Percentiles rank a stretch among this genome's conserved stretches.
These are phyloP conservation scores for Spea hammondii DNA, from an alignment of 2,797 vertebrate species.

Conservation along the genomic window DNA sequence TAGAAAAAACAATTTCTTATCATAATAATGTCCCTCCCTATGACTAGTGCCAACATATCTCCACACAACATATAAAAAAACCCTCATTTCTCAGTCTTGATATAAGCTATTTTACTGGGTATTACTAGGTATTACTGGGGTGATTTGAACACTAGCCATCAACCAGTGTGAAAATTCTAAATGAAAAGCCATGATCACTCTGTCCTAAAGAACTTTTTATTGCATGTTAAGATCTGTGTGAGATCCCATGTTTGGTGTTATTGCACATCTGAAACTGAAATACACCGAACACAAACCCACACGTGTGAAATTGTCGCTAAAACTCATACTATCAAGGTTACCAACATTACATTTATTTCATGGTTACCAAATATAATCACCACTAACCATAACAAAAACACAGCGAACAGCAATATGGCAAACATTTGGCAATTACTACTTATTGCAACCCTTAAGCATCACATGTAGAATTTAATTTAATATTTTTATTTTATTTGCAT, in stretches of 20 bases:
- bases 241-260: not conserved
- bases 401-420: not conserved
- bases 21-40: too few relatives aligned
- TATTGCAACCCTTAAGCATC: not conserved
- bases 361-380: slow-evolving; percentile 19
- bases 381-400: slow-evolving; percentile 16
- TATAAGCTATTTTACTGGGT: too few relatives aligned
- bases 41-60: too few relatives aligned
- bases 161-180: too few relatives aligned
- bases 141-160: too few relatives aligned
- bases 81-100: too few relatives aligned
- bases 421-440: slow-evolving; percentile 1
- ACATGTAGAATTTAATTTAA: not conserved
- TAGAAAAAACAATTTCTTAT: too few relatives aligned
- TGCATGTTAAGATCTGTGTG: too few relatives aligned
- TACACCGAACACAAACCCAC: slow-evolving; percentile 18
- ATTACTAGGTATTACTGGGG: too few relatives aligned
- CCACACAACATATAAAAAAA: too few relatives aligned
- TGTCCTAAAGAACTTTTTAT: too few relatives aligned
- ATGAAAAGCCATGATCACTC: too few relatives aligned
- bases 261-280: not conserved
- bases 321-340: slow-evolving; percentile 10
- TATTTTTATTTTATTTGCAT: slow-evolving; percentile 14
- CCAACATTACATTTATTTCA: slow-evolving; percentile 26
- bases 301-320: slow-evolving; percentile 11